These are phyloP conservation scores for Dioctria linearis DNA, from an alignment of 2,888 invertebrate genomes.

Conservation along the genomic window DNA sequence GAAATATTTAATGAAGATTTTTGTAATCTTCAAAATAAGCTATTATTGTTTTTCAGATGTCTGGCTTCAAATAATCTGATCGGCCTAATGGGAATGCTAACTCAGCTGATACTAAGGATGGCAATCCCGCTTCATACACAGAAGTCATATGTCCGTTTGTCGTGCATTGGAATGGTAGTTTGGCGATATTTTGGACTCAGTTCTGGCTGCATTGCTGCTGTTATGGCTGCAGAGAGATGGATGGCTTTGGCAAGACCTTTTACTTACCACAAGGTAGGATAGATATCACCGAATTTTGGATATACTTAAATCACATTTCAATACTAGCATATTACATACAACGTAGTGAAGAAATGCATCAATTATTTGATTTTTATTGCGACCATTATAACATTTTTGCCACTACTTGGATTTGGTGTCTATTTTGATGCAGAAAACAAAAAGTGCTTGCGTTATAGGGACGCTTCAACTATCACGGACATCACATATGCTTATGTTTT, in stretches of 20 bases:
- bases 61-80: slow-evolving; percentile 85
- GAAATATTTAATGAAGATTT: no score
- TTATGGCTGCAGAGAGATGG: slow-evolving; percentile 91
- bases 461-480: slow-evolving; percentile 77
- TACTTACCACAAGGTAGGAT: slow-evolving; percentile 86
- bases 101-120: slow-evolving; percentile 76
- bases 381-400: slow-evolving; percentile 81
- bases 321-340: slow-evolving; percentile 85
- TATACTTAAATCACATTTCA: slow-evolving; percentile 53
- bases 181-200: slow-evolving; percentile 88
- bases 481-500: slow-evolving; percentile 83
- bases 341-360: slow-evolving; percentile 81
- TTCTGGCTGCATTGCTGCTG: slow-evolving; percentile 89
- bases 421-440: slow-evolving; percentile 75
- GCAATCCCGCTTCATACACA: slow-evolving; percentile 67
- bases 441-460: slow-evolving; percentile 80
- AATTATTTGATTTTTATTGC: slow-evolving; percentile 80
- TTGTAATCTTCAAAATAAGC: neutral
- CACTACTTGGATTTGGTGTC: slow-evolving; percentile 81
- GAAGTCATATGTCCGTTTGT: slow-evolving; percentile 64
- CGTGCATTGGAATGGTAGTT: slow-evolving; percentile 75
- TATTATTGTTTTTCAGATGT: slow-evolving; percentile 73
- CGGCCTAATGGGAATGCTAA: slow-evolving; percentile 84
- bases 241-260: slow-evolving; percentile 89
- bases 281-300: slow-evolving; percentile 17